Conservation (phyloP, 2,797 vertebrate species). For the Hydrophis major region DNA sequence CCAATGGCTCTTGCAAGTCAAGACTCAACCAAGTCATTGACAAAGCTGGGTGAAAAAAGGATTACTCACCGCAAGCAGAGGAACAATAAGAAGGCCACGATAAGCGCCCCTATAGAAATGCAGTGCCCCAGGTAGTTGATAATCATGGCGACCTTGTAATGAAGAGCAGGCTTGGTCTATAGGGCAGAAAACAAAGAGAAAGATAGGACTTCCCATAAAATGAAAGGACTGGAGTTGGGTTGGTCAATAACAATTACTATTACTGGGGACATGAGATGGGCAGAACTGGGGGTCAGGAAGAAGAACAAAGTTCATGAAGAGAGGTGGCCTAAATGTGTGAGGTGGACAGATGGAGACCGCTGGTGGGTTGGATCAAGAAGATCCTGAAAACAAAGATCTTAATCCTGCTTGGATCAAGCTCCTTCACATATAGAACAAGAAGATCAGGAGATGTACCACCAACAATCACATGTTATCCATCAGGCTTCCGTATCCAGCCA, state of each 20-base stretch:
- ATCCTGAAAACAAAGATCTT: background rate
- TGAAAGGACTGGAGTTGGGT: background rate
- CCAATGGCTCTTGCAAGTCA: too few relatives aligned
- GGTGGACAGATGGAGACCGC: background rate
- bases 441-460: background rate
- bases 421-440: background rate
- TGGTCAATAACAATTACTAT: background rate
- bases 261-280: background rate
- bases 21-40: background rate
- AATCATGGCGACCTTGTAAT: slow-evolving; percentile 93
- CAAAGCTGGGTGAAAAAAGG: slow-evolving; percentile 12
- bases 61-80: slow-evolving; percentile 91
- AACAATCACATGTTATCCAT: background rate
- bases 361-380: background rate
- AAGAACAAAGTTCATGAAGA: background rate
- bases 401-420: background rate
- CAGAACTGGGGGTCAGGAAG: background rate
- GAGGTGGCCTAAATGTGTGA: background rate
- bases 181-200: slow-evolving; percentile 53
- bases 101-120: slow-evolving; percentile 89
- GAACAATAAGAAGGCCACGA: slow-evolving; percentile 95
- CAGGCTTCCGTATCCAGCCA: background rate
- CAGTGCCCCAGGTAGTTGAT: slow-evolving; percentile 99
- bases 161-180: slow-evolving; percentile 91
- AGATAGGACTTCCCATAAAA: slow-evolving; percentile 2